phyloP scores from a whole-genome alignment of 2,797 vertebrate genomes.

The Columba guinea region DNA sequence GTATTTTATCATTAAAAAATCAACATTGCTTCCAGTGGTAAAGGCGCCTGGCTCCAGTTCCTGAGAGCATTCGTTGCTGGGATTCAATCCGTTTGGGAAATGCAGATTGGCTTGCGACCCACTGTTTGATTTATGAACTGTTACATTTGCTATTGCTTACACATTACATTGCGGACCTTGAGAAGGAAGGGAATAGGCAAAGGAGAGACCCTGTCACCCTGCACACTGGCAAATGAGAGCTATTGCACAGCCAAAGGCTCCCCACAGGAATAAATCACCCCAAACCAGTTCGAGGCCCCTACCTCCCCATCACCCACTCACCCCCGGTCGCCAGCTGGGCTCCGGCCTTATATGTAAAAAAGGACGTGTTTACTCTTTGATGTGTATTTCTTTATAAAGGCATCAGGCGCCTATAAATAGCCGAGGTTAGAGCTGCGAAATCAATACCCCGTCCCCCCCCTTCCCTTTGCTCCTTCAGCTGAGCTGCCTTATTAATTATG shows the following conservation, averaged over 20 bases:
- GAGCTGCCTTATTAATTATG: slow-evolving; percentile 82
- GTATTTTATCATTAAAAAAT: slow-evolving; percentile 56
- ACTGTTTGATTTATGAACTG: slow-evolving; percentile 75
- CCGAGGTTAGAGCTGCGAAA: slow-evolving; percentile 63
- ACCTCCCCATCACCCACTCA: neutral
- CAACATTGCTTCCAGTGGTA: slow-evolving; percentile 54
- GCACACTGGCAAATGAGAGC: neutral
- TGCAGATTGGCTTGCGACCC: slow-evolving; percentile 71
- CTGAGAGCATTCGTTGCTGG: slow-evolving; percentile 67
- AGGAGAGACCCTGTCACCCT: neutral
- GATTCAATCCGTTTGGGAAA: slow-evolving; percentile 70
- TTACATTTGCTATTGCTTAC: slow-evolving; percentile 70
- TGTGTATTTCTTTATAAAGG: slow-evolving; percentile 60
- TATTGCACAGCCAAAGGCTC: neutral
- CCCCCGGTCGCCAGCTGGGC: neutral
- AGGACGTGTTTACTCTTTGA: slow-evolving; percentile 34
- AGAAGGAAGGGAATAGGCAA: neutral
- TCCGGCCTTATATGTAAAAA: neutral
- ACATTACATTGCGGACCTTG: slow-evolving; percentile 67
- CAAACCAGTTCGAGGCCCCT: neutral
- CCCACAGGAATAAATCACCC: neutral
- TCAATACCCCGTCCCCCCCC: slow-evolving; percentile 69
- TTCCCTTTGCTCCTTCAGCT: slow-evolving; percentile 65
- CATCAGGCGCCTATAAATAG: slow-evolving; percentile 74
- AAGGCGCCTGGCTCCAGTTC: slow-evolving; percentile 43